These are phyloP conservation scores for Eubasilissa splendida DNA, from an alignment of 2,888 invertebrate species.

Conservation along the genomic window DNA sequence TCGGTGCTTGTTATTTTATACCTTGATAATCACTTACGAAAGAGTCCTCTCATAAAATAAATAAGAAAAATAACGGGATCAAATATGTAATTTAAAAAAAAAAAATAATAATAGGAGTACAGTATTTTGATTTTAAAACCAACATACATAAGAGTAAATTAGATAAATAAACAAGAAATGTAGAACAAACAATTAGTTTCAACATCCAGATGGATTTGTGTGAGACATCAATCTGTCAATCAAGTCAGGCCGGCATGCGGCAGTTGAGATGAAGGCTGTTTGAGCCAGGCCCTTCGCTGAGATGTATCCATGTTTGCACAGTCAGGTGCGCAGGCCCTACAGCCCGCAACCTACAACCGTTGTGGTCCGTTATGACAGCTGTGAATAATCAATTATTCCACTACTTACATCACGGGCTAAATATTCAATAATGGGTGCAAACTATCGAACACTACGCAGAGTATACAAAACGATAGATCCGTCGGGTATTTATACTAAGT, in stretches of 20 bases:
- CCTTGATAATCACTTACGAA: no score
- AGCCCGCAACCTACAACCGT: neutral
- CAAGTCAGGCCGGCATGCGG: neutral
- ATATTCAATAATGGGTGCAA: conserved; percentile 9
- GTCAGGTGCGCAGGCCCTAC: conserved; percentile 4
- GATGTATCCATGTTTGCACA: neutral
- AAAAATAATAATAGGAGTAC: no score
- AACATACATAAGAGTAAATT: neutral
- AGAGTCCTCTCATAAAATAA: no score
- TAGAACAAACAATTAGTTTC: conserved; percentile 5
- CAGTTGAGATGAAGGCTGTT: neutral
- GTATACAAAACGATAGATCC: neutral
- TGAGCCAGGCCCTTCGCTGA: neutral
- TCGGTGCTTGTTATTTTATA: no score
- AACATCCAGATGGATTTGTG: neutral
- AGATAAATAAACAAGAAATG: neutral
- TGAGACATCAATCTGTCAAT: conserved; percentile 23
- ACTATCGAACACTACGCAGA: neutral
- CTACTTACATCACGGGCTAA: conserved; percentile 8
- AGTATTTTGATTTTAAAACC: no score
- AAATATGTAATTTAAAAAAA: no score
- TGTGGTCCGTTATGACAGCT: conserved; percentile 16
- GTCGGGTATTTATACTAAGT: no score
- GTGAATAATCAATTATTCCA: conserved; percentile 19
- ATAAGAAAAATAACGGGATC: no score